Conservation (phyloP, 2,888 invertebrate species). For the Drosophila dives region DNA sequence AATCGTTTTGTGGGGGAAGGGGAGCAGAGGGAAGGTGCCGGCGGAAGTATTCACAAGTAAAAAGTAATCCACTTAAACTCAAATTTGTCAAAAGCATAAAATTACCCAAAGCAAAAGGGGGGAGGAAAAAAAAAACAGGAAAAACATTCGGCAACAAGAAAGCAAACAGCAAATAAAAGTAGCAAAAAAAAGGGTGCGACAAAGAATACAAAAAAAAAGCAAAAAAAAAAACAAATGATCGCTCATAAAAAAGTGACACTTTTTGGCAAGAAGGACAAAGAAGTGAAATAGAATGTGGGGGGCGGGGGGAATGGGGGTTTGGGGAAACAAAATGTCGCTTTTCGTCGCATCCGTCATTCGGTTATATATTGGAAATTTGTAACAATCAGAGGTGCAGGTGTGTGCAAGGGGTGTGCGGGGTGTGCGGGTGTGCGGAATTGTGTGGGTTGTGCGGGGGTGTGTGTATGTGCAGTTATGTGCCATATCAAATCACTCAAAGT, state of each 20-base stretch:
- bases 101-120: conserved; percentile 46
- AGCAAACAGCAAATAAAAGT: conserved; percentile 55
- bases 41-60: conserved; percentile 43
- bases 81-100: conserved; percentile 75
- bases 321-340: conserved; percentile 35
- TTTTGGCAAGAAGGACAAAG: conserved; percentile 60
- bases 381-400: conserved; percentile 69
- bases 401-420: not conserved
- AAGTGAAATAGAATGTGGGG: not conserved
- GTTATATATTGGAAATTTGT: conserved; percentile 80
- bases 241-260: conserved; percentile 79
- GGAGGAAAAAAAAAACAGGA: not conserved
- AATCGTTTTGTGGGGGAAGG: conserved; percentile 18
- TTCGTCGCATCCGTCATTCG: conserved; percentile 74
- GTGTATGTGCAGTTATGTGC: conserved; percentile 50
- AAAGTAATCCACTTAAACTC: conserved; percentile 80
- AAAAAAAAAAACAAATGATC: conserved; percentile 66
- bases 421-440: not conserved
- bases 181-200: conserved; percentile 21
- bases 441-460: not conserved
- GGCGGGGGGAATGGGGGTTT: not conserved
- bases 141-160: conserved; percentile 52
- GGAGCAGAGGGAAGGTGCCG: not conserved
- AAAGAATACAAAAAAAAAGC: conserved; percentile 4
- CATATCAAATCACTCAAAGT: conserved; percentile 81